phyloP scores from a whole-genome alignment of 2,797 vertebrate species.

The Leptodactylus fallax region DNA sequence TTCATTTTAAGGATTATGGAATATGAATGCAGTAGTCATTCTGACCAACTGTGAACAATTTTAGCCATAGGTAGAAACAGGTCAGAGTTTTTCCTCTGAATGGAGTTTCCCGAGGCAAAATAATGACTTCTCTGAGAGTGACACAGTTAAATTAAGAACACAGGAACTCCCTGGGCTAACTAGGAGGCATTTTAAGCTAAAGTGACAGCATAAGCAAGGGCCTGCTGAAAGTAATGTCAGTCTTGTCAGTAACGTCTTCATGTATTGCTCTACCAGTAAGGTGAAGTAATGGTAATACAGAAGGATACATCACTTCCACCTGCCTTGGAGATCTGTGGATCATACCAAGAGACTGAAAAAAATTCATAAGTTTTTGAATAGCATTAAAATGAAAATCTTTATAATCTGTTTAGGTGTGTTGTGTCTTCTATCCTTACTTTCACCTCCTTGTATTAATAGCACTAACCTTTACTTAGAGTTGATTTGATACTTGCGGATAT shows the following conservation, averaged over 20 bases:
- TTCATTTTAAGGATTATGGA: background rate
- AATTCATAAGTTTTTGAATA: background rate
- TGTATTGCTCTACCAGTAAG: conserved; percentile 6
- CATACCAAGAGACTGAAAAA: background rate
- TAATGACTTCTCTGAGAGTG: conserved; percentile 9
- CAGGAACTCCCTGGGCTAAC: conserved; percentile 1
- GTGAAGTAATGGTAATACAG: background rate
- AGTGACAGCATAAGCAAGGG: conserved; percentile 21
- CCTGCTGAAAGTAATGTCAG: conserved; percentile 29
- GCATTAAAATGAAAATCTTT: background rate
- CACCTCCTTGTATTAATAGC: background rate
- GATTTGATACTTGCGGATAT: background rate
- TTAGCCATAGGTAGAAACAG: background rate
- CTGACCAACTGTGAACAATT: background rate
- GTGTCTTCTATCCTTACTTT: background rate
- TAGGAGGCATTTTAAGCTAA: conserved; percentile 25
- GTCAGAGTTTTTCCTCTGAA: background rate
- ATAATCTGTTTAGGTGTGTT: background rate
- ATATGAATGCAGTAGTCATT: background rate
- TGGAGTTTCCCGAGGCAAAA: background rate
- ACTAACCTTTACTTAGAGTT: background rate
- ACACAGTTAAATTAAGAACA: conserved; percentile 30
- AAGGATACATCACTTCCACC: background rate
- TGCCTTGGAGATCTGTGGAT: background rate
- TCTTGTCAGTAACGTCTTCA: conserved; percentile 17